Percentiles rank a stretch among this genome's conserved stretches.
phyloP scores from a whole-genome alignment of 2,888 invertebrate genomes.

The Lasioglossum oenotherae region DNA sequence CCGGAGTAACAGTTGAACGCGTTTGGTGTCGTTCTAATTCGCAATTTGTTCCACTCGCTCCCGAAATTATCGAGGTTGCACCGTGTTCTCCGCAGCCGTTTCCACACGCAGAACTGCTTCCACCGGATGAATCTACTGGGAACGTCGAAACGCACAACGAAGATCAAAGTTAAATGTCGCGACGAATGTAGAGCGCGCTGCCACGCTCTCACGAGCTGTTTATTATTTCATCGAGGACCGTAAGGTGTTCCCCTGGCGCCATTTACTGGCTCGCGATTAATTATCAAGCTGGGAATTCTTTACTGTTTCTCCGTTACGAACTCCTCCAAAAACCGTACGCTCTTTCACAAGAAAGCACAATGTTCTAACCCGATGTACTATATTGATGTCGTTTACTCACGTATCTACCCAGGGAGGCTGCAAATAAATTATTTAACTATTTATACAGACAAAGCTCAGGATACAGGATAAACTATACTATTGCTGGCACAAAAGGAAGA shows the following conservation, averaged over 20 bases:
- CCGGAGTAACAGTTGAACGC: neutral
- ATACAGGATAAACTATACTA: no score
- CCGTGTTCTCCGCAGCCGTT: neutral
- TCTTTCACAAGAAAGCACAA: neutral
- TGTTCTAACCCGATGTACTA: neutral
- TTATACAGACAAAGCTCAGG: neutral
- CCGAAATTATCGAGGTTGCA: neutral
- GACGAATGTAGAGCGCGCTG: neutral
- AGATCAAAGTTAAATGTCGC: conserved; percentile 21
- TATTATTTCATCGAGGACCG: neutral
- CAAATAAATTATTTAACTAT: neutral
- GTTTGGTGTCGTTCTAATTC: neutral
- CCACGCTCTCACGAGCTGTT: neutral
- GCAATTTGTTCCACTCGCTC: neutral
- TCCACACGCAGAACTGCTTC: neutral
- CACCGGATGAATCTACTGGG: neutral
- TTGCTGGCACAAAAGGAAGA: no score
- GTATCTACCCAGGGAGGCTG: neutral
- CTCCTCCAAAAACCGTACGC: neutral
- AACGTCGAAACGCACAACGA: neutral
- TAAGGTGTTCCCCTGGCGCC: neutral
- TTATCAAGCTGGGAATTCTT: neutral
- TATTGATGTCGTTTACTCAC: neutral
- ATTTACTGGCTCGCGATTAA: neutral
- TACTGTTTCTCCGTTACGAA: neutral